Percentiles rank a stretch among this genome's conserved stretches.
Evolutionary conservation across 2,888 invertebrate genomes (phyloP).

Genomic region (Plagiodera versicolora): DNA sequence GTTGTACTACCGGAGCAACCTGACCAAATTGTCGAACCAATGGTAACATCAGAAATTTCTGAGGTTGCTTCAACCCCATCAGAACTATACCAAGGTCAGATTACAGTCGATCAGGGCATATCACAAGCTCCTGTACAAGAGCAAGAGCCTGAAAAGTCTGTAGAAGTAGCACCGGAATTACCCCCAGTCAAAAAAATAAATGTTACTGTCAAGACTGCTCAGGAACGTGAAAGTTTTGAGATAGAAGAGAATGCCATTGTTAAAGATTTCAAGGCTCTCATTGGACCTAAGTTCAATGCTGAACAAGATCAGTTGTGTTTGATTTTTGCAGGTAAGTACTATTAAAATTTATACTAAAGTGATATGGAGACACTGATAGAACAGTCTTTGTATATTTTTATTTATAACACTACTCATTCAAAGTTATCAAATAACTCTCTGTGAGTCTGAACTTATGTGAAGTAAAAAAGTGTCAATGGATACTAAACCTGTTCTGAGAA

Average conservation of each 20-base stretch:
- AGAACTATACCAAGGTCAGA: slow-evolving; percentile 2
- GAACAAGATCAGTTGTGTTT: slow-evolving; percentile 89
- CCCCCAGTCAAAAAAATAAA: slow-evolving; percentile 63
- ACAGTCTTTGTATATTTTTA: neutral
- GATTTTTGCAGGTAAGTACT: slow-evolving; percentile 84
- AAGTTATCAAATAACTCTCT: too few relatives aligned
- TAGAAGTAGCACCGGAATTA: slow-evolving; percentile 10
- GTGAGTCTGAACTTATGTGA: too few relatives aligned
- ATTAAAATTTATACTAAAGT: neutral
- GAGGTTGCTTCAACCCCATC: slow-evolving; percentile 5
- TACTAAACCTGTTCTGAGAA: too few relatives aligned
- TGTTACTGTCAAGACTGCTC: slow-evolving; percentile 92
- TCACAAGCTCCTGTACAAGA: neutral
- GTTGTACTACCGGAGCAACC: slow-evolving; percentile 19
- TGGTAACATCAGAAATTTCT: slow-evolving; percentile 5
- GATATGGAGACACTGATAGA: neutral
- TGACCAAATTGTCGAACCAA: slow-evolving; percentile 9
- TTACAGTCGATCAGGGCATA: neutral
- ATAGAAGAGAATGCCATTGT: slow-evolving; percentile 82
- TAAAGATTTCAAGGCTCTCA: slow-evolving; percentile 84
- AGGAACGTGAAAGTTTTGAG: slow-evolving; percentile 86
- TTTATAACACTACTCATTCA: too few relatives aligned
- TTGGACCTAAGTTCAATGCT: slow-evolving; percentile 82
- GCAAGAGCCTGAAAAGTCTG: slow-evolving; percentile 19
- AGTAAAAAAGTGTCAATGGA: too few relatives aligned